These are phyloP conservation scores for Musca vetustissima DNA, from an alignment of 1,140 invertebrate genomes.

Conservation along the genomic window DNA sequence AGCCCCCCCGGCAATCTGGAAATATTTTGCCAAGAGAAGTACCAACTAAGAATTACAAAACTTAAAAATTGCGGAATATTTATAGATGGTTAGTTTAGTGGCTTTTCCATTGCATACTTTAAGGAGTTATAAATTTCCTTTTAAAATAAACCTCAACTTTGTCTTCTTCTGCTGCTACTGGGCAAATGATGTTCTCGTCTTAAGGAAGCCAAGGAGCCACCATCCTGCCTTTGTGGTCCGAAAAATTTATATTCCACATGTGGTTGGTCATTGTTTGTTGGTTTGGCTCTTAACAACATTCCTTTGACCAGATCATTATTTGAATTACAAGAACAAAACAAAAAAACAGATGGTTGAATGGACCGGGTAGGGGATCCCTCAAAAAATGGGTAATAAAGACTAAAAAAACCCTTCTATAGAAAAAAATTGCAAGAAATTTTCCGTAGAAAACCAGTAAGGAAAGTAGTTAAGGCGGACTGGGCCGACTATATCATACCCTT, in stretches of 20 bases:
- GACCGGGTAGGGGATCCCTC: too few relatives aligned
- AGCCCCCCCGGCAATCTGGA: too few relatives aligned
- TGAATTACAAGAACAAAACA: too few relatives aligned
- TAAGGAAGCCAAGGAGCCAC: not conserved
- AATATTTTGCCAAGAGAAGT: too few relatives aligned
- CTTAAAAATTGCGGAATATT: slow-evolving; percentile 8
- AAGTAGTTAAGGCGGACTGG: too few relatives aligned
- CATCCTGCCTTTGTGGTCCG: not conserved
- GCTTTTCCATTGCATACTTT: not conserved
- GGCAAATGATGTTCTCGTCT: slow-evolving; percentile 1
- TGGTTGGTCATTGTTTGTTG: slow-evolving; percentile 3
- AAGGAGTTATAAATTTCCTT: slow-evolving; percentile 20
- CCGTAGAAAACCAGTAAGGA: too few relatives aligned
- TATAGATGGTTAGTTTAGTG: slow-evolving; percentile 16
- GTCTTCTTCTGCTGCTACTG: not conserved
- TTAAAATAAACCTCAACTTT: slow-evolving; percentile 19
- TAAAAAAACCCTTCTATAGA: too few relatives aligned
- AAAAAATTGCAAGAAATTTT: too few relatives aligned
- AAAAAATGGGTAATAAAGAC: too few relatives aligned
- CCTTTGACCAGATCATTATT: slow-evolving; percentile 1
- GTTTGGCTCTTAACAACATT: not conserved
- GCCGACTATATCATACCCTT: too few relatives aligned
- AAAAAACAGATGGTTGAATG: too few relatives aligned
- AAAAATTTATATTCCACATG: slow-evolving; percentile 15
- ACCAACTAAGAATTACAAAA: too few relatives aligned